Conservation (phyloP, 2,797 vertebrate species). For the Typhlichthys subterraneus region DNA sequence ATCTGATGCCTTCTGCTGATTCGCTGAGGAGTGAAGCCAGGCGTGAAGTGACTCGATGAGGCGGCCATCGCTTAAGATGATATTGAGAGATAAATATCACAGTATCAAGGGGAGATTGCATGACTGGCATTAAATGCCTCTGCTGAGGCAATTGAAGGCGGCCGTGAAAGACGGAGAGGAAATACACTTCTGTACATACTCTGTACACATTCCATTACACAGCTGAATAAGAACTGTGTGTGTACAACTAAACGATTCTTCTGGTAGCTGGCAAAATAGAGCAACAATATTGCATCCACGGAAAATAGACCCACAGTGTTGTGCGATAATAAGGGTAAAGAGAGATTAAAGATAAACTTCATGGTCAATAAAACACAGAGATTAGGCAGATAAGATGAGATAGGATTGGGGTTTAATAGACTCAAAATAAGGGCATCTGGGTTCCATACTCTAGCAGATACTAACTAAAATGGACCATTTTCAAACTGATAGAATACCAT, state of each 20-base stretch:
- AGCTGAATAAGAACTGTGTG: constrained; percentile 76
- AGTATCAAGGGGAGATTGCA: constrained; percentile 76
- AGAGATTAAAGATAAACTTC: constrained; percentile 78
- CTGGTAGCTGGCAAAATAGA: constrained; percentile 64
- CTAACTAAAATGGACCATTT: constrained; percentile 76
- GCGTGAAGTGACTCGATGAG: constrained; percentile 77
- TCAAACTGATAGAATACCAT: constrained; percentile 63
- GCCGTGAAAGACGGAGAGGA: constrained; percentile 59
- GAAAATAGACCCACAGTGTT: constrained; percentile 74
- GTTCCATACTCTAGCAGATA: constrained; percentile 73
- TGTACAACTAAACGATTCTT: constrained; percentile 75
- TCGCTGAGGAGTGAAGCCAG: constrained; percentile 70
- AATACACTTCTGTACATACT: constrained; percentile 67
- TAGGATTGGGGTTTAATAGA: constrained; percentile 78
- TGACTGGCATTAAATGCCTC: constrained; percentile 76
- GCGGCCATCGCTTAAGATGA: constrained; percentile 79
- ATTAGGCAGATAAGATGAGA: constrained; percentile 79
- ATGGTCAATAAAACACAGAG: constrained; percentile 80
- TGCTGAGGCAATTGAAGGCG: constrained; percentile 72
- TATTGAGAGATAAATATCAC: constrained; percentile 77
- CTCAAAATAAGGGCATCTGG: constrained; percentile 77
- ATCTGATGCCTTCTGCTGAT: constrained; percentile 78
- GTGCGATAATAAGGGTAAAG: constrained; percentile 75
- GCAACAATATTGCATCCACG: constrained; percentile 52
- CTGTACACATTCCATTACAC: constrained; percentile 77